phyloP scores from a whole-genome alignment of 2,797 vertebrate species.

The Macropodus opercularis region DNA sequence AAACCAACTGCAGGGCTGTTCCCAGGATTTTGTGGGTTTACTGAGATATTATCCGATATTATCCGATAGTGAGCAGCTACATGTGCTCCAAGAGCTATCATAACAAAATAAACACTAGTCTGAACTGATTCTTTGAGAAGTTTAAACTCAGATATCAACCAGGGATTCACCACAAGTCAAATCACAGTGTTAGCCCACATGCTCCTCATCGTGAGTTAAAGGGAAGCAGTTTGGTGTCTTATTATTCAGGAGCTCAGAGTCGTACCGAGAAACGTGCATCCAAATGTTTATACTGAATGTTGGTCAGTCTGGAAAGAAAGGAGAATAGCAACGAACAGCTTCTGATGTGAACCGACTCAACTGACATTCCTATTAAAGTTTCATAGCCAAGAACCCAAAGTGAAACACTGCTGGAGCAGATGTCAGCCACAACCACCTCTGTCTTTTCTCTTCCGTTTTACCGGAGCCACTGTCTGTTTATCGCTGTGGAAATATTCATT shows the following conservation, averaged over 20 bases:
- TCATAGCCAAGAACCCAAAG: constrained; percentile 1
- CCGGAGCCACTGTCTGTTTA: constrained; percentile 48
- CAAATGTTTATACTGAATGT: not conserved
- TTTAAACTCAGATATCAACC: not conserved
- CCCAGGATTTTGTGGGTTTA: not conserved
- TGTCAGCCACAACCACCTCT: not conserved
- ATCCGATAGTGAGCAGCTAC: not conserved
- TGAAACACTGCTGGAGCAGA: not conserved
- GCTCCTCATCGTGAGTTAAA: not conserved
- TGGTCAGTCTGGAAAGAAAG: not conserved
- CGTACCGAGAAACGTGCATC: not conserved
- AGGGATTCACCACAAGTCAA: not conserved
- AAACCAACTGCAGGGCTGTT: not conserved
- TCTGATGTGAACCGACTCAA: too few species aligned
- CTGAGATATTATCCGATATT: not conserved
- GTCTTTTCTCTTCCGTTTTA: constrained; percentile 18
- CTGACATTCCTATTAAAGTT: not conserved
- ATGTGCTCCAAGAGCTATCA: not conserved
- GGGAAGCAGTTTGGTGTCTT: not conserved
- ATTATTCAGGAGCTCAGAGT: not conserved
- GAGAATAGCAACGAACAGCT: too few species aligned
- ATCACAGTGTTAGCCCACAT: not conserved
- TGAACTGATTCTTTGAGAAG: not conserved
- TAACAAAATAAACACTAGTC: not conserved
- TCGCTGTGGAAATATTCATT: constrained; percentile 57